Evolutionary conservation across 30 jellyfish, hydroid and myxozoan genomes (phyloP), one percentile per base, ranked within the genome.

Genomic region (Clytia hemisphaerica): DNA sequence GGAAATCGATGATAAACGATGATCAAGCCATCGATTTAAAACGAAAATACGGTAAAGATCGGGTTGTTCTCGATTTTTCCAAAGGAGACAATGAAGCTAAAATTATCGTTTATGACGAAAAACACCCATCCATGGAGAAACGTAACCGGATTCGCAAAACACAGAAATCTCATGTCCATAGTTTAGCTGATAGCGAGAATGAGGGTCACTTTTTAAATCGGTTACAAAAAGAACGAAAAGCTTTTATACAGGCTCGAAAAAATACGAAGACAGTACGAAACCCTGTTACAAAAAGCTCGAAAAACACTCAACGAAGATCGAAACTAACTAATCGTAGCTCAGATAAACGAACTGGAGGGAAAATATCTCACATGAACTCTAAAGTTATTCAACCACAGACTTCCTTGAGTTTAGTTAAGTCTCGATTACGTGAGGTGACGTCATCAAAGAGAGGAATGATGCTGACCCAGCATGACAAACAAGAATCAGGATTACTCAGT

Each of bases 31-130:
- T 89, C 14, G 93, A 82, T 38, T 80, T 83, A 44, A 92, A 92
- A 16, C 78, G 65, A 75, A 59, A 76, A 37, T 89, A 62, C 33
- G 75, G 64, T 27, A 83, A 76, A 24, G 95, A 95, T 30, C 76
- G 82, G 46, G 98, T 89, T 9, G 93, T 89, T 4, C 80, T 89
- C 19, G 98, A 89, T 60, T 89, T 89, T 53, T 89, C 98, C 29
- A 74, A 73, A 34, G 98, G 98, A 19, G 78, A 78, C 38, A 83
- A 89, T 1, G 65, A 82, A 60, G 98, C 98, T 2, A 89, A 89
- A 65, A 76, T 89, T 24, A 69, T 89, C 58, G 92, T 89, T 57
- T 89, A 81, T 51, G 84, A 82, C 60, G 24, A 73, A 58, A 12
- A 54, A 66, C 21, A 4, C 48, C 45, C 60, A 47, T n/a, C 35